These are phyloP conservation scores for Callipepla squamata DNA, from an alignment of 2,113 vertebrate genomes.

Conservation along the genomic window DNA sequence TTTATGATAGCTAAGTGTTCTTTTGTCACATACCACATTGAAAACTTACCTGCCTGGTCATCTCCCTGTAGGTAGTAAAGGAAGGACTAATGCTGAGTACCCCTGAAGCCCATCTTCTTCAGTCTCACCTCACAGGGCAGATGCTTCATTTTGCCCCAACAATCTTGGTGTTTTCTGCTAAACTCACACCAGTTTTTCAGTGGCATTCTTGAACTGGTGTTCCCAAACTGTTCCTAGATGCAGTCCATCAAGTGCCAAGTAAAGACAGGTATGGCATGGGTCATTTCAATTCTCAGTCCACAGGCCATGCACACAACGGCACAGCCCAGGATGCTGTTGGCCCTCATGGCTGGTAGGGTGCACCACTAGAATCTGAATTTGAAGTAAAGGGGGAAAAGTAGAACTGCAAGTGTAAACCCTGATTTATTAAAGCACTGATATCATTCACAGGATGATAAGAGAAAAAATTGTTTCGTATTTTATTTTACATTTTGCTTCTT, in stretches of 20 bases:
- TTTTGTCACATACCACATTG: background rate
- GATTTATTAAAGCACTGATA: background rate
- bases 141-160: background rate
- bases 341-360: fast-evolving
- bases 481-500: background rate
- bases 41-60: background rate
- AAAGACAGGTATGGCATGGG: background rate
- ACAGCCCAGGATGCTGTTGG: background rate
- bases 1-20: background rate
- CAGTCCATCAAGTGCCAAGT: too few relatives aligned
- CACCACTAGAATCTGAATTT: background rate
- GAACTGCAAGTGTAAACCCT: background rate
- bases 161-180: background rate
- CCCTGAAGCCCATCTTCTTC: background rate
- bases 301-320: too few relatives aligned
- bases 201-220: background rate
- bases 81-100: background rate
- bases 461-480: background rate
- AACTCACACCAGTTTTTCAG: background rate
- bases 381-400: background rate
- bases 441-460: background rate
- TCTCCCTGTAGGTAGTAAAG: fast-evolving
- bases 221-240: background rate
- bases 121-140: background rate
- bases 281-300: background rate